Evolutionary conservation across 2,888 invertebrate genomes (phyloP).

Genomic region (Nomada fabriciana): DNA sequence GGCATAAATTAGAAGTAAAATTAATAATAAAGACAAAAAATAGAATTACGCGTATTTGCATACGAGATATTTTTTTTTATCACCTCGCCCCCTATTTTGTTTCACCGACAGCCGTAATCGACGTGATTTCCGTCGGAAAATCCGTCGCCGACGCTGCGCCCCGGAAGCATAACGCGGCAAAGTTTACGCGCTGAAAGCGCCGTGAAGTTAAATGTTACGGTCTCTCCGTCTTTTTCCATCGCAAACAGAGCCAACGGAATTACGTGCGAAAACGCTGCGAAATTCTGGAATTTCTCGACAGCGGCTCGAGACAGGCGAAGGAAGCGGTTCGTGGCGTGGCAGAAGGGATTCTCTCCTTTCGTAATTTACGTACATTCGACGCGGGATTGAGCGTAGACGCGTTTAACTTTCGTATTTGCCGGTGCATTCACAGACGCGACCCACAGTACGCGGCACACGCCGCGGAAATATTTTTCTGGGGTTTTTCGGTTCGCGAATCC

Average conservation of each 20-base stretch:
- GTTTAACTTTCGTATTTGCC: conserved; percentile 30
- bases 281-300: conserved; percentile 4
- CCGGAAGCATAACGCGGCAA: conserved; percentile 4
- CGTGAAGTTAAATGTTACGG: conserved; percentile 5
- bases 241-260: not conserved
- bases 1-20: no score
- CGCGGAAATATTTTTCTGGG: conserved; percentile 8
- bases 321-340: not conserved
- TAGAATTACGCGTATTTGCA: not conserved
- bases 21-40: not conserved
- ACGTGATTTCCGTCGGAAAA: conserved; percentile 7
- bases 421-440: conserved; percentile 16
- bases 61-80: not conserved
- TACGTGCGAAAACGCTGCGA: conserved; percentile 7
- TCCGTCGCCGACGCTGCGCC: not conserved
- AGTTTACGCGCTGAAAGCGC: conserved; percentile 13
- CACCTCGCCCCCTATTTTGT: not conserved
- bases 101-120: not conserved
- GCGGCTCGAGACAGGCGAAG: not conserved
- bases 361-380: conserved; percentile 31
- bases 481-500: conserved; percentile 3
- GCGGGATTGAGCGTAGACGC: conserved; percentile 18
- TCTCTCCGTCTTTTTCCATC: not conserved
- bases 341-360: not conserved
- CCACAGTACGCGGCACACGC: not conserved